These are phyloP conservation scores for Acrocephalus arundinaceus DNA, from an alignment of 2,113 vertebrate genomes.

Conservation along the genomic window DNA sequence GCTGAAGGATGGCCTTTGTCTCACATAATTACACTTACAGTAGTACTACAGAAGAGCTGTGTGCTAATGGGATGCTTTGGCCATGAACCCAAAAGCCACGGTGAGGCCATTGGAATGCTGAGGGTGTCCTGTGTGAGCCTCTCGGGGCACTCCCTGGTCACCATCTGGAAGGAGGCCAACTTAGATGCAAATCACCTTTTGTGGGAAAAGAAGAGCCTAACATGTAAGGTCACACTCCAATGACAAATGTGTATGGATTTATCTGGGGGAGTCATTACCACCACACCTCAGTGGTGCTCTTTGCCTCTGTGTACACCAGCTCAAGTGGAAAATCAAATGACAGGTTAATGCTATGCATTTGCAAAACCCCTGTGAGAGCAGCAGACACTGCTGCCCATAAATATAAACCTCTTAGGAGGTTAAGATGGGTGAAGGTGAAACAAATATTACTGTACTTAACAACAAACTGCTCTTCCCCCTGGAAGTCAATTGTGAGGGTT, in stretches of 20 bases:
- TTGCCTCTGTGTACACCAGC: conserved; percentile 16
- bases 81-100: background rate
- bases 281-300: background rate
- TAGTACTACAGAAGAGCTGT: background rate
- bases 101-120: background rate
- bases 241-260: conserved; percentile 47
- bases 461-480: background rate
- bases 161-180: background rate
- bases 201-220: background rate
- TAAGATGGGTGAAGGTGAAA: conserved; percentile 29
- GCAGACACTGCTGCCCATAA: background rate
- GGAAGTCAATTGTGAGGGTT: background rate
- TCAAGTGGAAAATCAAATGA: conserved; percentile 68
- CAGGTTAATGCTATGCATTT: conserved; percentile 15
- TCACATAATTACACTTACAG: background rate
- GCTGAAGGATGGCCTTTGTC: background rate
- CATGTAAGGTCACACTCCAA: background rate
- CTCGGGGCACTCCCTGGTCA: background rate
- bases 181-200: background rate
- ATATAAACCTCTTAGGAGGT: background rate
- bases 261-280: conserved; percentile 22
- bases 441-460: background rate
- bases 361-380: conserved; percentile 26
- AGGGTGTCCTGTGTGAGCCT: background rate
- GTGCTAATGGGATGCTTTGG: background rate